Evolutionary conservation across 2,888 invertebrate genomes (phyloP).

Genomic region (Tiliacea aurago): DNA sequence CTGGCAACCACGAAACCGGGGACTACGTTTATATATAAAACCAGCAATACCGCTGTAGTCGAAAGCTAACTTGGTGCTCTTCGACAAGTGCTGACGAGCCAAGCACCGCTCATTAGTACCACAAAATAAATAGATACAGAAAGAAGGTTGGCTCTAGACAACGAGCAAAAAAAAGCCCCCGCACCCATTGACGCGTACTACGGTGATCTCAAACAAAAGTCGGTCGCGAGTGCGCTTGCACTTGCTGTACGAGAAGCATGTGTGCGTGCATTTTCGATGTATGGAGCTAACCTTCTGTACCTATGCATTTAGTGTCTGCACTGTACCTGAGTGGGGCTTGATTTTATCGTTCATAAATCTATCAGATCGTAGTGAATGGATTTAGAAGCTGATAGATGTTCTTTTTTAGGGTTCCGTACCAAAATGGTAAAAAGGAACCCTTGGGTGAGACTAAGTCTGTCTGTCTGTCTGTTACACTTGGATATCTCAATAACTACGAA

Average conservation of each 20-base stretch:
- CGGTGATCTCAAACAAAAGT: no score
- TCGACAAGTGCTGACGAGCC: slow-evolving; percentile 64
- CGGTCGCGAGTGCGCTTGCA: not conserved
- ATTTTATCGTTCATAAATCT: slow-evolving; percentile 34
- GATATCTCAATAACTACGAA: no score
- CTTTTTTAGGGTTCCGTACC: no score
- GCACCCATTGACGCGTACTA: not conserved
- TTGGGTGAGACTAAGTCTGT: no score
- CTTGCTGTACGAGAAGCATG: not conserved
- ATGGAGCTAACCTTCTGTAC: not conserved
- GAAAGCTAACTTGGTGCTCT: slow-evolving; percentile 46
- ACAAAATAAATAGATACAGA: not conserved
- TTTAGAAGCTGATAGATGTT: slow-evolving; percentile 5
- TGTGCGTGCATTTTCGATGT: not conserved
- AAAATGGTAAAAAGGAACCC: no score
- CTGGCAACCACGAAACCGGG: no score
- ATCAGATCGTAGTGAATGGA: slow-evolving; percentile 11
- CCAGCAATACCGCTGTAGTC: slow-evolving; percentile 21
- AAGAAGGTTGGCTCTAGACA: not conserved
- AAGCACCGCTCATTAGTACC: slow-evolving; percentile 61
- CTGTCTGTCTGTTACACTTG: no score
- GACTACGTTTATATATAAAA: not conserved
- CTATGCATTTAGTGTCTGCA: slow-evolving; percentile 7
- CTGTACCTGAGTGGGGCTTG: slow-evolving; percentile 11
- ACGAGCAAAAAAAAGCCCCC: no score